Base-by-base conservation (phyloP, 2,888 invertebrate species). In the Lasioglossum calceatum region DNA sequence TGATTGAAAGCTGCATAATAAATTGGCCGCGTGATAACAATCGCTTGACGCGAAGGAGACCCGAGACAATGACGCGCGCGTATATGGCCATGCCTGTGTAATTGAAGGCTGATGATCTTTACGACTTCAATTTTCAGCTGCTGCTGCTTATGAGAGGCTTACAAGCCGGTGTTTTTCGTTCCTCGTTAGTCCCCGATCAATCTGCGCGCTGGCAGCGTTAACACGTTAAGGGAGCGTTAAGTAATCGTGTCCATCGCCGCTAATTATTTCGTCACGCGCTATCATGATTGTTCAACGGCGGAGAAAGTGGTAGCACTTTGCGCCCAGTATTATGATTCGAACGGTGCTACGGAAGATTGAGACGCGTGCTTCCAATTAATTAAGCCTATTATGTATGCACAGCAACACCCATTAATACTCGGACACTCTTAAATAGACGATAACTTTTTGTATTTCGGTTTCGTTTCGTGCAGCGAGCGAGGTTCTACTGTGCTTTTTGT, bases 251-350 rank as follows among this genome's bases (percentile, higher is more conserved):
- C 75, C 79, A 87, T 80, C 77, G 86, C 8, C 58, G 70, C 76
- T 87, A 87, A 87, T 87, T 86, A 82, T 81, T 87, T 80, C 86
- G 82, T 87, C 87, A 82, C 79, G 87, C 82, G 74, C 75, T 72
- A 80, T 85, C 82, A 75, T 58, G 76, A 76, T 78, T 79, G 79
- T 75, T 75, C 82, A 75, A 86, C 79, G 76, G 8, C 75, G 58
- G 86, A 76, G 87, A 86, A 87, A 87, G 82, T 72, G 58, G 39
- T 74, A 23, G 71, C 54, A 47, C 73, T 81, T 67, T 47, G 73
- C 72, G 50, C 77, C 67, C 44, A 64, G 73, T 82, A 73, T 78
- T 84, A 85, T 82, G 77, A 87, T 87, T 79, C 85, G 81, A 39
- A 47, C 72, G 54, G 39, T 58, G 76, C 74, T 77, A 70, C 10